Conservation (phyloP, 2,113 vertebrate species). For the Rhagologus leucostigma region DNA sequence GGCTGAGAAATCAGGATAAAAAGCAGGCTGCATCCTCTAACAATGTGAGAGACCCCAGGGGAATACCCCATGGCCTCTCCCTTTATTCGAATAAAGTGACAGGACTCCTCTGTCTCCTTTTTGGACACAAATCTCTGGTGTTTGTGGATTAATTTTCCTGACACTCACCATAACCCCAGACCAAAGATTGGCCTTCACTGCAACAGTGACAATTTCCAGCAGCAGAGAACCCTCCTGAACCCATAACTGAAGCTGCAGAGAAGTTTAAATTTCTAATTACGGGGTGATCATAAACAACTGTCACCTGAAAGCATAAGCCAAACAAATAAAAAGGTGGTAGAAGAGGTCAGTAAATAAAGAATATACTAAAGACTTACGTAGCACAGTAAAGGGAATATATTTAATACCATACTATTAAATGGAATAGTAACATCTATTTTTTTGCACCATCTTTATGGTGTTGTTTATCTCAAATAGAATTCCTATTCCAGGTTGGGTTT, state of each 20-base stretch:
- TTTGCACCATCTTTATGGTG: not conserved
- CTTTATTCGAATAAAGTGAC: not conserved
- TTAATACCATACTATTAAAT: not conserved
- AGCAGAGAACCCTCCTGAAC: not conserved
- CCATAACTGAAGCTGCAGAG: not conserved
- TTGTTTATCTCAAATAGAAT: not conserved
- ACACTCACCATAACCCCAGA: not conserved
- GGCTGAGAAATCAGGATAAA: not conserved
- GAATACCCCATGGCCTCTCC: not conserved
- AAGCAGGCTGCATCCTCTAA: not conserved
- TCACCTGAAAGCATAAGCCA: not conserved
- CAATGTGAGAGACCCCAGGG: not conserved
- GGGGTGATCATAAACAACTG: not conserved
- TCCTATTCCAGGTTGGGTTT: not conserved
- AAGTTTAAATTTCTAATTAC: not conserved
- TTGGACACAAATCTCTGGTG: not conserved
- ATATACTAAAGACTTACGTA: not conserved
- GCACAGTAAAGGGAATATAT: not conserved
- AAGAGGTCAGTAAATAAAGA: not conserved
- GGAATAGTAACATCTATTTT: not conserved
- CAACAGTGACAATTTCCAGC: not conserved
- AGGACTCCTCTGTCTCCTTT: not conserved
- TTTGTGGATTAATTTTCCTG: not conserved
- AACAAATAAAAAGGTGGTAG: not conserved
- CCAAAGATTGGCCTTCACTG: not conserved